These are phyloP conservation scores for Xiphophorus maculatus DNA, from an alignment of 2,113 vertebrate species.

Conservation along the genomic window DNA sequence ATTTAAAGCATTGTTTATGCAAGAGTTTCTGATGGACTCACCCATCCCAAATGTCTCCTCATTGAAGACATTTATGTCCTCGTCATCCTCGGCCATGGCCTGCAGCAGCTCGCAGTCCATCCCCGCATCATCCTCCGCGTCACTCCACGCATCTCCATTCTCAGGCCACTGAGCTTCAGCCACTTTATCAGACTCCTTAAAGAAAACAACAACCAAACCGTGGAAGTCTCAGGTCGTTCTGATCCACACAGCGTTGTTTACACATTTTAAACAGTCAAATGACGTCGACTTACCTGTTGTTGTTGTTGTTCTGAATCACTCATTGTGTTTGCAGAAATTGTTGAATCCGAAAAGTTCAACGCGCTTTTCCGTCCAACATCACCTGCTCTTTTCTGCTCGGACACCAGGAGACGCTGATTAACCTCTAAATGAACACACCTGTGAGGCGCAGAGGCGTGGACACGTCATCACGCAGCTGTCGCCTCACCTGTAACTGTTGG, in stretches of 20 bases:
- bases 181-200: constrained; percentile 38
- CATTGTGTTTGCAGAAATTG: constrained; percentile 47
- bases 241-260: neutral
- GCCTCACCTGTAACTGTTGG: accelerated
- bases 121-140: constrained; percentile 60
- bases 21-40: constrained; percentile 32
- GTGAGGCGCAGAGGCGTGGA: constrained; percentile 26
- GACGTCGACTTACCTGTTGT: constrained; percentile 64
- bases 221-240: too few species aligned
- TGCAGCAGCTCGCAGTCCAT: constrained; percentile 80
- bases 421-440: constrained; percentile 73
- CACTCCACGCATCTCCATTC: constrained; percentile 80
- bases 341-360: constrained; percentile 13
- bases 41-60: constrained; percentile 89
- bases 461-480: constrained; percentile 28
- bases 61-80: constrained; percentile 86
- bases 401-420: constrained; percentile 39
- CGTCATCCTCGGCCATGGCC: constrained; percentile 87
- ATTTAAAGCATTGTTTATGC: too few species aligned
- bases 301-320: constrained; percentile 70
- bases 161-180: constrained; percentile 78
- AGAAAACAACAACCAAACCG: neutral
- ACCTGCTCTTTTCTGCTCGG: constrained; percentile 12
- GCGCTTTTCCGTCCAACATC: constrained; percentile 19
- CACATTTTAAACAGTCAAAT: neutral